Evolutionary conservation across 2,113 vertebrate genomes (phyloP), one percentile per base, ranked within the genome.

Genomic region (Probosciger aterrimus): DNA sequence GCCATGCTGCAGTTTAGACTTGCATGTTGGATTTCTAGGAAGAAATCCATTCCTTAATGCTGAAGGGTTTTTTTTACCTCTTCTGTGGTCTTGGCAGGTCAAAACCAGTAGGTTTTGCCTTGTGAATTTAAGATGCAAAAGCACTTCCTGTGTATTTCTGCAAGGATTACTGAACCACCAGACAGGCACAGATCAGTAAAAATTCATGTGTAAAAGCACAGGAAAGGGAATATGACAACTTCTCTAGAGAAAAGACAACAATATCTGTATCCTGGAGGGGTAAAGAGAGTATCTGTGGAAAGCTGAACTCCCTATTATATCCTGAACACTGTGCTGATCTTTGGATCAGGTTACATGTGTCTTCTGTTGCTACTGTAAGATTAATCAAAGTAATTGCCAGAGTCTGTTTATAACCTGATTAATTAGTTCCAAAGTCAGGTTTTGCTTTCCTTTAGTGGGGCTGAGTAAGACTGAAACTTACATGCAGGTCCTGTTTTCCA

Each of bases 381-480:
- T 88, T 92, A 88, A 92, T 89, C 81, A 81, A 55, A 89, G 77
- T 95, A 92, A 93, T 94, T 90, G 73, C 65, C 23, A 47, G 31
- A 39, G 69, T 28, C 73, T 95, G 82, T 74, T 93, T 94, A 68
- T 91, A 91, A 89, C 37, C 77, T 95, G 93, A 95, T 95, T 80
- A 88, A 77, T 93, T 88, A 55, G 88, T 82, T 73, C 55, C 52
- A 57, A 82, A 97, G 73, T 68, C 69, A 82, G 46, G 39, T 82
- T 89, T 84, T 95, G 43, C 65, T 92, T 89, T 88, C 43, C 55
- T 92, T 81, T 93, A 78, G 59, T 59, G 39, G 65, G 12, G 13
- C 27, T 83, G 69, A 92, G 55, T 68, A 89, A 91, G 55, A 24
- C 55, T 92, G 59, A 55, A 83, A 84, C 74, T 44, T 84, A 75